phyloP scores from a whole-genome alignment of 23 tunicate genomes.

The Ascidia mentula region DNA sequence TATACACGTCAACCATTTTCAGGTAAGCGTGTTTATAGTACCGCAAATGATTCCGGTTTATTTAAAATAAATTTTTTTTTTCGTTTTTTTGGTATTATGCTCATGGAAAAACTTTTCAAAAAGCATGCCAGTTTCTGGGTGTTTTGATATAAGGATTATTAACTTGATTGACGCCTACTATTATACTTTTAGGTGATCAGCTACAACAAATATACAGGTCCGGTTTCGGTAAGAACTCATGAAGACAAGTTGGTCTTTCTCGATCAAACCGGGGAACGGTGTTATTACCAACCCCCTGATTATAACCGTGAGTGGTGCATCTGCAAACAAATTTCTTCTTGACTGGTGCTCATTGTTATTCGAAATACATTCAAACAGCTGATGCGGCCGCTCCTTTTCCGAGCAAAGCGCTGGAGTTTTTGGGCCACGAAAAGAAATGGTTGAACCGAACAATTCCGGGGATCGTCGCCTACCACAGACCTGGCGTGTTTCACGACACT shows the following conservation, averaged over 20 bases:
- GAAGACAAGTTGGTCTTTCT: neutral
- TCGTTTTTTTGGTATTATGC: no score
- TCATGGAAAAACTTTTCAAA: no score
- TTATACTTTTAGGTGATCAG: conserved; percentile 45
- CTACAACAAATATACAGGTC: conserved; percentile 40
- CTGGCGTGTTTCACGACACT: conserved; percentile 24
- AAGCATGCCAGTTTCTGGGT: no score
- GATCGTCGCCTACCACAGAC: neutral
- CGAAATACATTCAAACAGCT: neutral
- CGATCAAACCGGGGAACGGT: neutral
- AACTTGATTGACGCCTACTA: no score
- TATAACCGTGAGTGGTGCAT: neutral
- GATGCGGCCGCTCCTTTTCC: neutral
- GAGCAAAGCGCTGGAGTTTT: neutral
- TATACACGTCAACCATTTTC: conserved; percentile 56
- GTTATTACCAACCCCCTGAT: neutral
- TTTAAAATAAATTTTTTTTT: no score
- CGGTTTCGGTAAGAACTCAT: neutral
- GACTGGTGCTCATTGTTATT: no score
- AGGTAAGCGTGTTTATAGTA: no score
- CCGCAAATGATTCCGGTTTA: no score
- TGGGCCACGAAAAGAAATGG: neutral
- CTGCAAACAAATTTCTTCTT: no score
- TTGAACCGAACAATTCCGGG: neutral
- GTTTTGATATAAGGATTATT: no score